These are phyloP conservation scores for Eulemur mongoz DNA, from an alignment of 2,797 vertebrate genomes.

Conservation along the genomic window DNA sequence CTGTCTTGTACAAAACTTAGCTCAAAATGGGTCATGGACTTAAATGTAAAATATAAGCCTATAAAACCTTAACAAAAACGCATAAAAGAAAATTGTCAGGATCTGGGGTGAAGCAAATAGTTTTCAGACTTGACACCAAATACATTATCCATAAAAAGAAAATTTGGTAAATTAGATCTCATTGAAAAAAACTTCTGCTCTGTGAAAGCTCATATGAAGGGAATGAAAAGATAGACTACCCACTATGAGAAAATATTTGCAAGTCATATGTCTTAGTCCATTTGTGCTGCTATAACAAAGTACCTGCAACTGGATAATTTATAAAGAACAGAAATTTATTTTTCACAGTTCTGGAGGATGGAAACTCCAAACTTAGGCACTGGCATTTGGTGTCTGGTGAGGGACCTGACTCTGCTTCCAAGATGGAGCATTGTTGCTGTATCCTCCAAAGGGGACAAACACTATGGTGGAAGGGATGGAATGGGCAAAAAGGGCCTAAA, in stretches of 20 bases:
- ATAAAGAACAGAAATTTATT: neutral
- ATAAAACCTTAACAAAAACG: neutral
- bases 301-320: neutral
- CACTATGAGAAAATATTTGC: neutral
- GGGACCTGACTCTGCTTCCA: neutral
- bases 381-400: neutral
- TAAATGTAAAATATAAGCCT: neutral
- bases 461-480: neutral
- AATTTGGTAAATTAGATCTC: neutral
- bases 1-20: neutral
- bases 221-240: neutral
- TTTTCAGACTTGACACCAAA: neutral
- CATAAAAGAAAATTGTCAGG: neutral
- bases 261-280: neutral
- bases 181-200: neutral
- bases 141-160: neutral
- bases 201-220: neutral
- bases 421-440: neutral
- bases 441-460: neutral
- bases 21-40: neutral
- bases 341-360: neutral
- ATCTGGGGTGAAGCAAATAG: neutral
- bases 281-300: neutral
- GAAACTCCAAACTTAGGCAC: neutral
- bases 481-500: neutral